Conservation (phyloP, 2,797 vertebrate genomes). For the Eurystomus glaucurus region DNA sequence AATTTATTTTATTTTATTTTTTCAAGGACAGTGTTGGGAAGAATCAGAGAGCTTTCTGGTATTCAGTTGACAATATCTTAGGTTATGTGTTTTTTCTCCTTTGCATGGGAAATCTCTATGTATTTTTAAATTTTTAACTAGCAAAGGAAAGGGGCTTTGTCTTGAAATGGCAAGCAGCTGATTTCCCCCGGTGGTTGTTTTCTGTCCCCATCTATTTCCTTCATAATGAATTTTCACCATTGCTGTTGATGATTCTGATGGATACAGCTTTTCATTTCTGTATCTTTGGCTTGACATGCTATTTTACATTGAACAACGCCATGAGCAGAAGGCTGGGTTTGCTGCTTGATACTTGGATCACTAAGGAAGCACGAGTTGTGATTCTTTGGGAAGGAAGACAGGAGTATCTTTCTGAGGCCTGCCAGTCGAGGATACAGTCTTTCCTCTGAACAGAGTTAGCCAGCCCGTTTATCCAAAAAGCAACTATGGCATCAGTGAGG, state of each 20-base stretch:
- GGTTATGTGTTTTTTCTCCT: background rate
- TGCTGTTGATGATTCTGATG: background rate
- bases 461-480: background rate
- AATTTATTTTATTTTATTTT: too few species aligned
- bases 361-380: accelerated
- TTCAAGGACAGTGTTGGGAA: background rate
- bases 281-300: background rate
- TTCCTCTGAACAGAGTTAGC: background rate
- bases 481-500: background rate
- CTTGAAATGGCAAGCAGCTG: background rate
- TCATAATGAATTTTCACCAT: background rate
- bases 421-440: background rate
- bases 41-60: background rate
- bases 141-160: background rate
- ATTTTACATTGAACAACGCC: background rate
- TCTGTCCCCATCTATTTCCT: background rate
- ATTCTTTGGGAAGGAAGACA: background rate
- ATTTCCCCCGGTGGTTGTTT: background rate
- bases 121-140: background rate
- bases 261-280: background rate
- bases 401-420: background rate
- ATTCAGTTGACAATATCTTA: background rate
- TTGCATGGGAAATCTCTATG: background rate
- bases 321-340: background rate
- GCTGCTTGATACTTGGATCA: background rate